Base-by-base conservation (phyloP, 1,140 invertebrate genomes). In the Tetramorium parvispinum region DNA sequence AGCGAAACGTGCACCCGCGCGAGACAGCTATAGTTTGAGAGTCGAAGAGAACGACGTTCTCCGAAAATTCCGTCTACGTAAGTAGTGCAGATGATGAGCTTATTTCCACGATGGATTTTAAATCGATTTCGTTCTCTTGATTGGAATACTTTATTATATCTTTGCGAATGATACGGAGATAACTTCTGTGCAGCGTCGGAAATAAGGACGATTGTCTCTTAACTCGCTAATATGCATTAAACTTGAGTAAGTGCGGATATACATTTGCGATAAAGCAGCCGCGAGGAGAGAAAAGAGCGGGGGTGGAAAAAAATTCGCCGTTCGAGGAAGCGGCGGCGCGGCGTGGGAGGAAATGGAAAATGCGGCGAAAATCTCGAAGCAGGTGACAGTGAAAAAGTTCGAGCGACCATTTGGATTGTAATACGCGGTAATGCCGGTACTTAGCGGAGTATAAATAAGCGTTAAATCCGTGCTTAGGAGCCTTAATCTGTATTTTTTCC, bases 401-500 rank as follows among this genome's bases (percentile, higher is more conserved):
- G 92, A 90, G 89, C 90, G 92, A 91, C 92, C 91, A 91, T 93
- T 93, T 92, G 91, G 93, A 87, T 93, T 90, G 94, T 95, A 95
- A 95, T 94, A 93, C 94, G 92, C 91, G 87, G 91, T 95, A 95
- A 95, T 94, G 92, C 93, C 82, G 91, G 91, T 93, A 94, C 94
- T 95, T 95, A 95, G 94, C 93, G 90, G 92, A 93, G 93, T 94
- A 95, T 95, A 95, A 95, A 95, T 95, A 95, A 95, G 93, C 94
- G 93, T 94, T 95, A 95, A 95, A 95, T 95, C 95, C 94, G 93
- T 94, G 94, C 94, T 95, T 94, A 94, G 94, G 91, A 92, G 93
- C 85, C 94, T 95, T 95, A 95, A 95, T 95, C 94, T 95, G 92
- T 95, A 95, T 93, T 94, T 92, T 95, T 93, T 92, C 91, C 89